Evolutionary conservation across 2,888 invertebrate species (phyloP).

Genomic region (Alviniconcha strummeri): DNA sequence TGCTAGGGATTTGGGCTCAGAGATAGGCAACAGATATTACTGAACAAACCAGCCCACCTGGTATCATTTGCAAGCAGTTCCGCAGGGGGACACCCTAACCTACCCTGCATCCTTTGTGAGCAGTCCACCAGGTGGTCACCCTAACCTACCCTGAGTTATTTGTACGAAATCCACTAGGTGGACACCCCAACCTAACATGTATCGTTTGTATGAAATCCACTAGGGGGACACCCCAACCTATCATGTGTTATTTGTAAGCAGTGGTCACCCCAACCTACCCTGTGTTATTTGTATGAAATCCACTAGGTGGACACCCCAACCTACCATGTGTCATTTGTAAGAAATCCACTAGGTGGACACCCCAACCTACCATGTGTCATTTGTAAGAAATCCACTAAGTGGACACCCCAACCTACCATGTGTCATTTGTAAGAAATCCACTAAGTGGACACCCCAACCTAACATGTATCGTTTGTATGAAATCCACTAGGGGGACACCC

Average conservation of each 20-base stretch:
- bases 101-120: no score
- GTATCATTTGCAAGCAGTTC: no score
- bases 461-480: background rate
- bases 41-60: no score
- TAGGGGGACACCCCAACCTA: background rate
- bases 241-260: background rate
- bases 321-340: slow-evolving; percentile 1
- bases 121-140: no score
- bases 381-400: no score
- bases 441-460: background rate
- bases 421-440: background rate
- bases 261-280: background rate
- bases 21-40: no score
- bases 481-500: background rate
- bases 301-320: background rate
- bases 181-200: background rate
- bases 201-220: background rate
- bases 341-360: background rate
- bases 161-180: background rate
- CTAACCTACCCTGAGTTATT: background rate
- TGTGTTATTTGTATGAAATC: no score
- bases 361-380: background rate
- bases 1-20: no score
- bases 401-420: background rate
- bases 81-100: no score